Evolutionary conservation across 2,797 vertebrate genomes (phyloP), one percentile per base, ranked within the genome.

Genomic region (Coracias cyanogaster): DNA sequence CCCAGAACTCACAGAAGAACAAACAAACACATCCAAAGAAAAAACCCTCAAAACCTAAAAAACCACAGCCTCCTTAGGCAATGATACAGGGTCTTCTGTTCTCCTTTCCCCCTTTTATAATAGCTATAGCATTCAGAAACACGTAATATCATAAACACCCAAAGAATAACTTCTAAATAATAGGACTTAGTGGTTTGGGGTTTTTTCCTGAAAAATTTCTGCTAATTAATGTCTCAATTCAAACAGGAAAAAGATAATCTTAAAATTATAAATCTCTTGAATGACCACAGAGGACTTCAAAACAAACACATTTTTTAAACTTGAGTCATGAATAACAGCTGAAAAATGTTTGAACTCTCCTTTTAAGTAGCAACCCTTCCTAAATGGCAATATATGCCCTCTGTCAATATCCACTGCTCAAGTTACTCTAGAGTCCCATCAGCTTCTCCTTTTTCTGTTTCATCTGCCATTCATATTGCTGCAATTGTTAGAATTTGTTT

Each of bases 171-270:
- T 65, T 55, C 10, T 64, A 45, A 71, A 87, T 52, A 25, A 72
- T 24, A 43, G 3, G 8, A 54, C 9, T 48, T 31, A 12, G 18
- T 7, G 9, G 0, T 7, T 41, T 41, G 41, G 15, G 41, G 41
- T 80, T 43, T 83, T 83, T 70, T 60, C 13, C 58, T 74, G 51
- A 66, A 74, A 78, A 70, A 35, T 16, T 28, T 52, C 26, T 17
- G 28, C 51, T 28, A 28, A 12, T 11, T 45, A 43, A 45, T 5
- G 60, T 49, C 2, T 37, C 24, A 25, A 33, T 13, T 72, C 14
- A 51, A 86, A 80, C 6, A 79, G 7, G 54, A 70, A 61, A 65
- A 62, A 41, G 4, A 46, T 26, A 58, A 72, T 69, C 51, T 54
- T 54, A 54, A 18, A 54, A 83, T 70, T 81, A 58, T 49, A 8